phyloP scores from a whole-genome alignment of 2,888 invertebrate genomes.

The Rhopalosiphum nymphaeae region DNA sequence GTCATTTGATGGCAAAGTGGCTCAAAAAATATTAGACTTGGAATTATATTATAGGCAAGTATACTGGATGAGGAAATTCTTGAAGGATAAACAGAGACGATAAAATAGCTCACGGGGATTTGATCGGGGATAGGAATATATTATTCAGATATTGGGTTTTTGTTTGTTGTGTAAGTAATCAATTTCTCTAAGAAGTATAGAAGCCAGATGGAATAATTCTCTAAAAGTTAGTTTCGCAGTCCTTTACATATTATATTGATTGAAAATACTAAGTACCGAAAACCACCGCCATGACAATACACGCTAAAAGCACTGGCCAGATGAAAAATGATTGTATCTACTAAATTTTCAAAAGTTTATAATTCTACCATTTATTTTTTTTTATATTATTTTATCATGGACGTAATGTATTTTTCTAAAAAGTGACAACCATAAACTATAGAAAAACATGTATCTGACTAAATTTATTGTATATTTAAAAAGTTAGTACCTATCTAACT shows the following conservation, averaged over 20 bases:
- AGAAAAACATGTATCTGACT: background rate
- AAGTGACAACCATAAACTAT: background rate
- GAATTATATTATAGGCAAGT: background rate
- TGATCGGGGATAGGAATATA: background rate
- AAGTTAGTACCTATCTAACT: background rate
- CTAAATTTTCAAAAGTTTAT: background rate
- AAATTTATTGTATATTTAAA: background rate
- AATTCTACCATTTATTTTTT: background rate
- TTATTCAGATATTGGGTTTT: background rate
- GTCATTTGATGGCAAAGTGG: background rate
- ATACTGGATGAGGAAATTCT: background rate
- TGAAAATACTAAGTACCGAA: background rate
- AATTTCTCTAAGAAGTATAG: background rate
- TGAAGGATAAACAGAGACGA: background rate
- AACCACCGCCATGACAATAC: background rate
- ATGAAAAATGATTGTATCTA: background rate
- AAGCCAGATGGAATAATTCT: background rate
- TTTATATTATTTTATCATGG: background rate
- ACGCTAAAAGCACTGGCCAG: background rate
- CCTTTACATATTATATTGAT: background rate
- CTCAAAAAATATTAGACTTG: background rate
- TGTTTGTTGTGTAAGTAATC: background rate
- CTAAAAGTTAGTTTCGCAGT: background rate
- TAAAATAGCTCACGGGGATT: background rate
- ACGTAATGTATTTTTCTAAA: background rate